Conservation (phyloP, 2,797 vertebrate genomes). For the Bradypodion ventrale region DNA sequence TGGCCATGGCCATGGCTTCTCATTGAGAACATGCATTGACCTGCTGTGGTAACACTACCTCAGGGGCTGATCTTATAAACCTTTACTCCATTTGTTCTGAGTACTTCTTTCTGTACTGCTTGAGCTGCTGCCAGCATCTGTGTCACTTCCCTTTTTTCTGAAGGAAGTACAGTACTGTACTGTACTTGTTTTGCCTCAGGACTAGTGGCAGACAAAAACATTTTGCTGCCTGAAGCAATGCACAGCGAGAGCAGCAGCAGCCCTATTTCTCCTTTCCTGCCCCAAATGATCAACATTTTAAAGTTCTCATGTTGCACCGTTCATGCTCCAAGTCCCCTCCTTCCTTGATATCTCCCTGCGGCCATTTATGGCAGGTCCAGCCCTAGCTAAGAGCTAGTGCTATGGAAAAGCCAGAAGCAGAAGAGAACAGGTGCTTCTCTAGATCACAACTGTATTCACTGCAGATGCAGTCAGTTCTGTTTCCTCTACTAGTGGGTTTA, state of each 20-base stretch:
- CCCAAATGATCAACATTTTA: neutral
- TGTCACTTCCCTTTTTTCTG: neutral
- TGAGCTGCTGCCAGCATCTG: neutral
- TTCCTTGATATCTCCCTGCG: neutral
- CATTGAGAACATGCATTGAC: neutral
- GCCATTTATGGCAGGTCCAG: neutral
- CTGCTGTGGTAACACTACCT: neutral
- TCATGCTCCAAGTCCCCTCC: neutral
- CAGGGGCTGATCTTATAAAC: neutral
- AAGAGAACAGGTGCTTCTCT: neutral
- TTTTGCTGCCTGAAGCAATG: neutral
- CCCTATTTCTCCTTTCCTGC: no score
- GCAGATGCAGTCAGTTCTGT: neutral
- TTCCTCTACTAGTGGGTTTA: neutral
- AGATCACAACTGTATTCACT: neutral
- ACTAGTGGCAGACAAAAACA: neutral
- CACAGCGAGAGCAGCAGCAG: no score
- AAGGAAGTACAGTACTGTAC: no score
- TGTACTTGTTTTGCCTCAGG: neutral
- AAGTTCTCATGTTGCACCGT: neutral
- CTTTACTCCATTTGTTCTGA: neutral
- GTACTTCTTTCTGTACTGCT: neutral
- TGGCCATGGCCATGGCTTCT: neutral
- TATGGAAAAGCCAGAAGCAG: neutral
- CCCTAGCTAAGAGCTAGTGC: neutral